Evolutionary conservation across 2,888 invertebrate species (phyloP).

Genomic region (Peribatodes rhomboidaria): DNA sequence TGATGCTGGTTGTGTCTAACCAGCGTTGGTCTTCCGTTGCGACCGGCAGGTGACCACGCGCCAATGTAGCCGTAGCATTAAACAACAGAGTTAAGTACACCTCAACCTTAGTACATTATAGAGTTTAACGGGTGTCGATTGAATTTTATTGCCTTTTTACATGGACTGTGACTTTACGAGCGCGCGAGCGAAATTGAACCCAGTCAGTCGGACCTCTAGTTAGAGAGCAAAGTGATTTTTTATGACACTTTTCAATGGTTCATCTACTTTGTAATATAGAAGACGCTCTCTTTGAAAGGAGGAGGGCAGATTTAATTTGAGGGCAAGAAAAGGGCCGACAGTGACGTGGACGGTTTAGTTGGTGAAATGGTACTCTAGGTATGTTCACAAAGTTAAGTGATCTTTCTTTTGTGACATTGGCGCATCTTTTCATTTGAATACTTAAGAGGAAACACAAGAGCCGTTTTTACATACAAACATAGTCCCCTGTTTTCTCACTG

Average conservation of each 20-base stretch:
- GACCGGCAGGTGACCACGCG: too few species aligned
- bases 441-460: too few species aligned
- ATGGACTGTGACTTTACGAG: constrained; percentile 75
- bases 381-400: too few species aligned
- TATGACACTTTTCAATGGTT: constrained; percentile 41
- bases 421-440: too few species aligned
- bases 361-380: too few species aligned
- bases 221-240: constrained; percentile 46
- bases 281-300: constrained; percentile 15
- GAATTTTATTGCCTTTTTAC: constrained; percentile 79
- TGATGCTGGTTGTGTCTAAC: too few species aligned
- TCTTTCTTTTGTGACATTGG: too few species aligned
- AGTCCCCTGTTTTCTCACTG: too few species aligned
- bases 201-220: constrained; percentile 34
- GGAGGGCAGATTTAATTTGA: constrained; percentile 9
- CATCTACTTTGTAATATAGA: constrained; percentile 25
- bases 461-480: too few species aligned
- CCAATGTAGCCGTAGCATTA: too few species aligned
- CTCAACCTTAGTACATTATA: constrained; percentile 56
- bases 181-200: constrained; percentile 69
- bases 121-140: constrained; percentile 74
- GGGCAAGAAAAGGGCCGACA: background rate
- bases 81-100: constrained; percentile 3
- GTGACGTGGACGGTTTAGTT: background rate
- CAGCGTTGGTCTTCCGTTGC: too few species aligned